Base-by-base conservation (phyloP, 2,888 invertebrate genomes). In the Keiferia lycopersicella region DNA sequence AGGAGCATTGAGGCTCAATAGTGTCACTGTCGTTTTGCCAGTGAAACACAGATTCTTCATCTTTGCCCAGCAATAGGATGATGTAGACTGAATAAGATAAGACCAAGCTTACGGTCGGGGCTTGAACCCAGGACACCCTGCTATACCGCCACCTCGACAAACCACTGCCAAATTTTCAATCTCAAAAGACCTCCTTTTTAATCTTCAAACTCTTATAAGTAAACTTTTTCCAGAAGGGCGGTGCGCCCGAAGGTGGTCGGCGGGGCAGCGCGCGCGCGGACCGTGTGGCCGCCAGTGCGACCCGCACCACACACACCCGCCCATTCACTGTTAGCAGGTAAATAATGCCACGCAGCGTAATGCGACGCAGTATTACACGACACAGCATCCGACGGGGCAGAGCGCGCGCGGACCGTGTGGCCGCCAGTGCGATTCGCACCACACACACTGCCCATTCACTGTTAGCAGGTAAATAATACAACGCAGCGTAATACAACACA, bases 251-350 rank as follows among this genome's bases (percentile, higher is more conserved):
- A 84, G 87, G 92, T 87, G 92, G 91, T 82, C 84, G 86, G 90
- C 86, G 92, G 91, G 87, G 85, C 87, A 86, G 81, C 87, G 92
- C 87, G 89, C 88, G 88, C 88, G 88, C 81, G 83, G 83, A 82
- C 84, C 79, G 86, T 83, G 88, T 84, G 84, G 86, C 82, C 89
- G 90, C 88, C 82, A 88, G 83, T 87, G 82, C 78, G 83, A 83
- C 87, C 91, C 91, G 83, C 91, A 89, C 86, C 88, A 88, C 86
- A 90, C 88, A 78, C 90, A 88, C 81, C 91, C 91, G 86, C 90
- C 90, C 86, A 90, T 91, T 91, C 85, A 88, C 92, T 92, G 92
- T 92, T 92, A 92, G 92, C 92, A 92, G 92, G 92, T 92, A 88
- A 45, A 14, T 4, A 2, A 38, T 16, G n/a, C n/a, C n/a, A n/a